These are phyloP conservation scores for Akabosia matsudoensis DNA, from an alignment of 1,140 invertebrate species.

Conservation along the genomic window DNA sequence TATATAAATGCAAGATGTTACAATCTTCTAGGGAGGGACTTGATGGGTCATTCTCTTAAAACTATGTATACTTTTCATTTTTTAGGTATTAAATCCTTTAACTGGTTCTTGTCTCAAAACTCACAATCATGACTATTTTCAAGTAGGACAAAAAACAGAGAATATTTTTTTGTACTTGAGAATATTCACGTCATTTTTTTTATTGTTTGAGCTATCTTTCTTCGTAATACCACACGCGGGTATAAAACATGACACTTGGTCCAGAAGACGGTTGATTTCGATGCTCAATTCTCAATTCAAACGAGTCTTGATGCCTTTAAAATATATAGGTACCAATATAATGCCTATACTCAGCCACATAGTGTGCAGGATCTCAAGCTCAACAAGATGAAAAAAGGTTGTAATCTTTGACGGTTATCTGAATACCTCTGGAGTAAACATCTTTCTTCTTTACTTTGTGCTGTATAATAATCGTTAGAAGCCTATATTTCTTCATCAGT, in stretches of 20 bases:
- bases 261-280: no score
- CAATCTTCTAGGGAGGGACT: background rate
- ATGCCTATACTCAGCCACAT: no score
- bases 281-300: no score
- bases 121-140: background rate
- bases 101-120: background rate
- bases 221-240: background rate
- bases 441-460: no score
- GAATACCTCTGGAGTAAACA: no score
- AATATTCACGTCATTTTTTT: background rate
- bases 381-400: no score
- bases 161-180: background rate
- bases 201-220: background rate
- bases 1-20: background rate
- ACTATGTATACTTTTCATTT: background rate
- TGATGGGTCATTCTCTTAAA: background rate
- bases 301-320: no score
- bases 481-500: no score
- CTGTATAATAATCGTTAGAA: no score
- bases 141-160: background rate
- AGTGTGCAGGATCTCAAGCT: no score
- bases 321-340: no score
- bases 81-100: background rate
- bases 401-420: no score
- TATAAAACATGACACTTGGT: background rate